Evolutionary conservation across 2,797 vertebrate species (phyloP).

Genomic region (Phalanger gymnotis): DNA sequence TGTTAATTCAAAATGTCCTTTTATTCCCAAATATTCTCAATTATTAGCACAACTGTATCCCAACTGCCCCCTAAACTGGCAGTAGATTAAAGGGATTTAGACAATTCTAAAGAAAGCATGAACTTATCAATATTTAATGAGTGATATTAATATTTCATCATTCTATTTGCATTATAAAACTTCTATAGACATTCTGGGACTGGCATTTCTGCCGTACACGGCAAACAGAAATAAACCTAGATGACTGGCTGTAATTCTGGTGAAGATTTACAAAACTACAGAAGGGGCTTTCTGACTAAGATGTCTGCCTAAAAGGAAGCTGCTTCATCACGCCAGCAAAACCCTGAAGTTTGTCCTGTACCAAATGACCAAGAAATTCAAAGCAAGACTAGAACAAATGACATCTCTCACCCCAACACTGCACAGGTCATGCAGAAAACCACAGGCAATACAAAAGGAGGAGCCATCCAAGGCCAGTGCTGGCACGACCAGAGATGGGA

Average conservation of each 20-base stretch:
- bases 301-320: background rate
- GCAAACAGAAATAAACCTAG: background rate
- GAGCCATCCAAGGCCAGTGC: background rate
- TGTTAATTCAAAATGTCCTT: background rate
- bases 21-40: background rate
- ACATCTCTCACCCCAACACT: background rate
- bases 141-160: slow-evolving; percentile 76
- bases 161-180: slow-evolving; percentile 71
- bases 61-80: slow-evolving; percentile 48
- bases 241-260: background rate
- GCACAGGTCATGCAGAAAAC: background rate
- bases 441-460: background rate
- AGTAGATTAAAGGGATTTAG: background rate
- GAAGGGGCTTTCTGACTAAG: background rate
- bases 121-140: slow-evolving; percentile 77
- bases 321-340: background rate
- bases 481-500: background rate
- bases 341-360: background rate
- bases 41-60: slow-evolving; percentile 42
- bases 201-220: slow-evolving; percentile 54
- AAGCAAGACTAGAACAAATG: background rate
- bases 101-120: slow-evolving; percentile 55
- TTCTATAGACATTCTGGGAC: slow-evolving; percentile 63
- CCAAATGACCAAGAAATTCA: background rate
- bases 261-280: background rate